These are phyloP conservation scores for Nannoperca australis DNA, from an alignment of 2,797 vertebrate species.

Conservation along the genomic window DNA sequence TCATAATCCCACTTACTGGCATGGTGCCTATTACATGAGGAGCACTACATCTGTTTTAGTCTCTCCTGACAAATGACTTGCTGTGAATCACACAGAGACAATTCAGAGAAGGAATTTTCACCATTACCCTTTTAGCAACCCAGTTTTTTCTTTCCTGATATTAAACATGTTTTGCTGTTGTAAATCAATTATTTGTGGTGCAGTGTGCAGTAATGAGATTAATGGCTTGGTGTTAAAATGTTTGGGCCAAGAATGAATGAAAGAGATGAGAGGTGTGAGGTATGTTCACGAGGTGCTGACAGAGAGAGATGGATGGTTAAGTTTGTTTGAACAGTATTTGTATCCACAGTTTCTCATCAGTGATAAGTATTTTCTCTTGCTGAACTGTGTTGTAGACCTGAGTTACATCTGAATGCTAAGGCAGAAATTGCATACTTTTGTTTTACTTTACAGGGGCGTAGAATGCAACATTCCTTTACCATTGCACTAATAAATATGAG, in stretches of 20 bases:
- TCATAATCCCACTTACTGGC: slow-evolving; percentile 18
- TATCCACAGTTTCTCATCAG: not conserved
- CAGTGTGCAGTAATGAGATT: slow-evolving; percentile 42
- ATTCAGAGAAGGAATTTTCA: slow-evolving; percentile 10
- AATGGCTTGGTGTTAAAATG: slow-evolving; percentile 50
- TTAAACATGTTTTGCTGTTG: slow-evolving; percentile 22
- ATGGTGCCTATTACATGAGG: slow-evolving; percentile 12
- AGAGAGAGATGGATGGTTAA: slow-evolving; percentile 15
- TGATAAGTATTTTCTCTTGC: not conserved
- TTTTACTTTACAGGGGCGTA: too few species aligned
- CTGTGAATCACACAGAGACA: slow-evolving; percentile 19
- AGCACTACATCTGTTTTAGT: slow-evolving; percentile 16
- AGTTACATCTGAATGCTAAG: not conserved
- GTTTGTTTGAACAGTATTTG: slow-evolving; percentile 8
- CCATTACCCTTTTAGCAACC: not conserved
- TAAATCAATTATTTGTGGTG: slow-evolving; percentile 7
- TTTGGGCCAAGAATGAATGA: slow-evolving; percentile 36
- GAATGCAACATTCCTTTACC: not conserved
- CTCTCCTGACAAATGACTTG: slow-evolving; percentile 10
- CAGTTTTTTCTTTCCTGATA: not conserved
- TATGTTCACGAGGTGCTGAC: not conserved
- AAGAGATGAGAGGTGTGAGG: slow-evolving; percentile 5
- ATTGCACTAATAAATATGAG: not conserved
- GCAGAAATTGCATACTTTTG: too few species aligned
- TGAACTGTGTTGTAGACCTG: not conserved